phyloP scores from a whole-genome alignment of 2,888 invertebrate genomes.

The Xylocampa areola region DNA sequence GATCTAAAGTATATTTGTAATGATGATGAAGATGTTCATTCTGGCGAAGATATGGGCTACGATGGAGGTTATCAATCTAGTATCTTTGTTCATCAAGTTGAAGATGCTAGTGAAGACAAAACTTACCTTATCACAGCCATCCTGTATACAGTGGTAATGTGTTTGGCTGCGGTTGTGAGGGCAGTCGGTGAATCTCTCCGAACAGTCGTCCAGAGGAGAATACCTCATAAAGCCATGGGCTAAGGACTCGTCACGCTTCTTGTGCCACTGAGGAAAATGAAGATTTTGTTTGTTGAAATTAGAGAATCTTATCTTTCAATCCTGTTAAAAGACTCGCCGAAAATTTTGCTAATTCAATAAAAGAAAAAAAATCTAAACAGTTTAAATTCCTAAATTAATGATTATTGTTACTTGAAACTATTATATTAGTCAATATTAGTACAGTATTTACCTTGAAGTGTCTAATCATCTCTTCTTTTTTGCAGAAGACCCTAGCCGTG shows the following conservation, averaged over 20 bases:
- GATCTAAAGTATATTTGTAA: not conserved
- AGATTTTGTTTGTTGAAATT: not conserved
- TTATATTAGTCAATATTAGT: no score
- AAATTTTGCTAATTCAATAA: no score
- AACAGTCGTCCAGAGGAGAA: constrained; percentile 98
- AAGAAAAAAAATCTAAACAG: no score
- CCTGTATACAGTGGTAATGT: constrained; percentile 99
- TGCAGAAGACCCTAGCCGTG: constrained; percentile 96
- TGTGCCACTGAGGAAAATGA: constrained; percentile 94
- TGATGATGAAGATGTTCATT: not conserved
- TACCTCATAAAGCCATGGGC: constrained; percentile 98
- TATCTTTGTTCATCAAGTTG: not conserved
- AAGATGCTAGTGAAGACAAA: not conserved
- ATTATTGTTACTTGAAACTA: no score
- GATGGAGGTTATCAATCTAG: not conserved
- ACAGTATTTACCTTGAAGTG: constrained; percentile 95
- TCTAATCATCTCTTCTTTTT: constrained; percentile 99
- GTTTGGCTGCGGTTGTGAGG: constrained; percentile 98
- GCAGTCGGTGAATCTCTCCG: constrained; percentile 95
- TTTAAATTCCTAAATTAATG: no score
- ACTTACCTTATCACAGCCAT: constrained; percentile 94
- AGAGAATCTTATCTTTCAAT: no score
- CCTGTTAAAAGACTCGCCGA: no score
- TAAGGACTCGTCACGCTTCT: constrained; percentile 98
- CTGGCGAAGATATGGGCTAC: not conserved